Conservation (phyloP, 2,888 invertebrate genomes). For the Tetragonisca angustula region DNA sequence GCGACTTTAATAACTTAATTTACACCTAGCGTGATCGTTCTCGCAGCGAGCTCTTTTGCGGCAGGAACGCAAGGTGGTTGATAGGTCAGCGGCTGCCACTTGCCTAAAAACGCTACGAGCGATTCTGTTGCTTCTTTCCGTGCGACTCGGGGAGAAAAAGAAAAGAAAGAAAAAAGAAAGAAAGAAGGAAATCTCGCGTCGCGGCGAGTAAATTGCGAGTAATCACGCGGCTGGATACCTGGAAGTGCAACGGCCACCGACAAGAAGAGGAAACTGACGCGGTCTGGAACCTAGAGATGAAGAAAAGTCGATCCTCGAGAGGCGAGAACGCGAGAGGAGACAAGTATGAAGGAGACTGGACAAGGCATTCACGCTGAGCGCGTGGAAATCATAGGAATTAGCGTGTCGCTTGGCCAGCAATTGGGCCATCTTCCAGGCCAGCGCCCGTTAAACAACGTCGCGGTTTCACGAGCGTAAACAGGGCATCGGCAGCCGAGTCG, state of each 20-base stretch:
- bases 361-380: constrained; percentile 30
- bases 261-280: constrained; percentile 49
- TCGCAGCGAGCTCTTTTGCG: not conserved
- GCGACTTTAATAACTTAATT: constrained; percentile 55
- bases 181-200: constrained; percentile 39
- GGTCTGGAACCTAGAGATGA: constrained; percentile 22
- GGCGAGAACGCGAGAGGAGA: constrained; percentile 31
- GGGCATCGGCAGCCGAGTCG: constrained; percentile 59
- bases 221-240: constrained; percentile 62
- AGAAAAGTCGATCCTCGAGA: constrained; percentile 50
- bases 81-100: not conserved
- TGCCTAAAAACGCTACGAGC: constrained; percentile 25
- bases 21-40: constrained; percentile 36
- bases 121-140: not conserved
- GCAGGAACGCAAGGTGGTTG: not conserved
- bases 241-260: constrained; percentile 41
- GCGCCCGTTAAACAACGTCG: constrained; percentile 69
- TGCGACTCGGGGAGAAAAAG: not conserved
- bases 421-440: constrained; percentile 65
- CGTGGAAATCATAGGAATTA: constrained; percentile 70
- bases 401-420: constrained; percentile 68
- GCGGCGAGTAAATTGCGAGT: constrained; percentile 64
- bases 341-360: constrained; percentile 42
- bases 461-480: constrained; percentile 75
- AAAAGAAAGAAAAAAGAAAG: constrained; percentile 26